These are phyloP conservation scores for Abramis brama DNA, from an alignment of 2,113 vertebrate genomes.

Conservation along the genomic window DNA sequence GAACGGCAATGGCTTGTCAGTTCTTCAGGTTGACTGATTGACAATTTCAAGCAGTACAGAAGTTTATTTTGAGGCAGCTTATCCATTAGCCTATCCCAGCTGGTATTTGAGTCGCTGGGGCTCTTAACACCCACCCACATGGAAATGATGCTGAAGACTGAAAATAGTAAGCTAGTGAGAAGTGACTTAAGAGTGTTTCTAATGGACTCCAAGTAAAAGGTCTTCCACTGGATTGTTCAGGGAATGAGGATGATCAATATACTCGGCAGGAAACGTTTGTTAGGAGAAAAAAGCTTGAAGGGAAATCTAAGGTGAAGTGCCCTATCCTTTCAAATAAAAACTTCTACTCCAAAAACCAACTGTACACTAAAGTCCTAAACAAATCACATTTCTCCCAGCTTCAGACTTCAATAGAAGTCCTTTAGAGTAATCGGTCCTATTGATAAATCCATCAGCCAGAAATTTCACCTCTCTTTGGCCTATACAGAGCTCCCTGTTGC, in stretches of 20 bases:
- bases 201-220: neutral
- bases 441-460: conserved; percentile 23
- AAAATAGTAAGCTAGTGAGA: neutral
- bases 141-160: neutral
- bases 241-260: neutral
- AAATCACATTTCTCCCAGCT: conserved; percentile 11
- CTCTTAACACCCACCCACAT: conserved; percentile 1
- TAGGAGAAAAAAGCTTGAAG: neutral
- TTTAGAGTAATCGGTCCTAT: conserved; percentile 24
- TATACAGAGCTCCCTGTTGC: neutral
- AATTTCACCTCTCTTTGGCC: conserved; percentile 17
- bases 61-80: neutral
- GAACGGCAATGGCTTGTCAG: too few species aligned
- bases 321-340: conserved; percentile 19
- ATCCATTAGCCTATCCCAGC: neutral
- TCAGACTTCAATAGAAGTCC: neutral
- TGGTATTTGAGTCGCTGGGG: neutral
- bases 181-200: neutral
- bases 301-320: neutral
- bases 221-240: neutral
- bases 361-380: conserved; percentile 12
- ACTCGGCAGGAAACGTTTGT: neutral
- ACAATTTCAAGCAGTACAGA: neutral
- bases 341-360: conserved; percentile 16
- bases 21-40: too few species aligned